Evolutionary conservation across 2,113 vertebrate genomes (phyloP), one percentile per base, ranked within the genome.

Genomic region (Ophiodon elongatus): DNA sequence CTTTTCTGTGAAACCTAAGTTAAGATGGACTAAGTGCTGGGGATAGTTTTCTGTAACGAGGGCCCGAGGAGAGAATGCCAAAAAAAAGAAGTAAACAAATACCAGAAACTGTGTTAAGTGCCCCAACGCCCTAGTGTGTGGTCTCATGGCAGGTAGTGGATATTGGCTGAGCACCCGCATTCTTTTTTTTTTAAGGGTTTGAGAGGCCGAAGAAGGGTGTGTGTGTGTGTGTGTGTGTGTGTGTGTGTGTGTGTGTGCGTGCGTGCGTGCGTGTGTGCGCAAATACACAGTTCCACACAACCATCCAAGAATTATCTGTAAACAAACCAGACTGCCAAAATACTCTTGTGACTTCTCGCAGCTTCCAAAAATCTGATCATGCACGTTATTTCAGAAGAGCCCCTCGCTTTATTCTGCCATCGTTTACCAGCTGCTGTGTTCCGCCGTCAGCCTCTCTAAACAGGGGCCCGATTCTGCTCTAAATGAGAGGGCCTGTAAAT

Each of bases 401-500:
- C 6, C 4, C 5, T 4, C 23, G 17, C 29, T 78, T 59, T 57
- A 56, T 57, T 13, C 68, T 35, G 11, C 73, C 56, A 15, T 80
- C 39, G 37, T 64, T 59, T 52, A 78, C 29, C 54, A 37, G 76
- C 75, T 50, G 68, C 64, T 35, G 4, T 25, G 54, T 65, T 80
- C 60, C 4, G 25, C 33, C 64, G n/a, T 21, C 50, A n/a, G 21
- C 6, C 31, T 52, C 45, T 33, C 35, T 7, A 15, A 85, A 82
- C 37, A 56, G 43, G 15, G 79, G 76, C 43, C 69, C 64, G 74
- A 23, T 50, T 82, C 29, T 69, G 54, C 8, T 72, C 76, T 60
- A 47, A 77, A 86, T 70, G 64, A 63, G 41, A 73, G 14, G 43
- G 45, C 21, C 62, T 52, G 59, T 73, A 76, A 88, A 88, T 80